phyloP scores from a whole-genome alignment of 2,888 invertebrate species.

The Pachymerium ferrugineum region DNA sequence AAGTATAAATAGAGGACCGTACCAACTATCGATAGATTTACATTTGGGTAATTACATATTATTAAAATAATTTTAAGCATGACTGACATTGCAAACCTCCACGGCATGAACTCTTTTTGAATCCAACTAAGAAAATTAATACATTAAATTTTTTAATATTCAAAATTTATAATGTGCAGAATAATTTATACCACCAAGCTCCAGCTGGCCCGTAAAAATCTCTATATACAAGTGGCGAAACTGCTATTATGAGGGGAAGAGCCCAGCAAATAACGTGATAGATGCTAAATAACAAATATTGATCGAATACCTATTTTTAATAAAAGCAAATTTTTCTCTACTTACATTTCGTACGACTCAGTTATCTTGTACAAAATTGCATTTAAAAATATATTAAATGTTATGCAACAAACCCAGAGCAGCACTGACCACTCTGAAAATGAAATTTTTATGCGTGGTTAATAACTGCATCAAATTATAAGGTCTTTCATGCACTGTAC shows the following conservation, averaged over 20 bases:
- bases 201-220: constrained; percentile 33
- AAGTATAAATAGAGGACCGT: constrained; percentile 32
- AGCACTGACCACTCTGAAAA: constrained; percentile 33
- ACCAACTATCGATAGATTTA: constrained; percentile 25
- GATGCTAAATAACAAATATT: not conserved
- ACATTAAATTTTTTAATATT: not conserved
- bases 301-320: not conserved
- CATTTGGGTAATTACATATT: not conserved
- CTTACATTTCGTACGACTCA: constrained; percentile 33
- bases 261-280: constrained; percentile 34
- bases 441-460: not conserved
- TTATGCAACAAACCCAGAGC: constrained; percentile 31
- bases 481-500: no score
- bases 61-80: not conserved
- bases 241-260: constrained; percentile 31
- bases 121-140: constrained; percentile 31
- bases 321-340: not conserved
- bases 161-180: not conserved
- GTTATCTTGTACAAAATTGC: constrained; percentile 29
- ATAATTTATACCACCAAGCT: constrained; percentile 33
- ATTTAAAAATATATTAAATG: constrained; percentile 33
- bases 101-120: constrained; percentile 9
- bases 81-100: constrained; percentile 33
- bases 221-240: constrained; percentile 33
- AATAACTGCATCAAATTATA: not conserved